These are phyloP conservation scores for Bombyx huttoni DNA, from an alignment of 2,888 invertebrate genomes.

Conservation along the genomic window DNA sequence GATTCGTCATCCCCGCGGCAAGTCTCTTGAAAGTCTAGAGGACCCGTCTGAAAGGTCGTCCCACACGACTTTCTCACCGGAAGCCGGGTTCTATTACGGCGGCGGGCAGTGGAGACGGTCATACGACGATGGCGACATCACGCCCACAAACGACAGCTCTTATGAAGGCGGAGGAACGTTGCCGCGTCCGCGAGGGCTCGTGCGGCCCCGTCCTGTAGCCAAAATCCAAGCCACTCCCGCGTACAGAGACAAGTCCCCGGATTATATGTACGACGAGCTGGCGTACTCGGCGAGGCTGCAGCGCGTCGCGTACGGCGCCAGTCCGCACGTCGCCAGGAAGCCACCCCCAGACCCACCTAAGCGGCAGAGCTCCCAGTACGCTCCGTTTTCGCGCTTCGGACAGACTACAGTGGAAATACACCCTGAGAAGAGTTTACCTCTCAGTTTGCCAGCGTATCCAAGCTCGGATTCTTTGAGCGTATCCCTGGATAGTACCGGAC, in stretches of 20 bases:
- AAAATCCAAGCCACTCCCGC: constrained; percentile 77
- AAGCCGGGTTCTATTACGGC: constrained; percentile 73
- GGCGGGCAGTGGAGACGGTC: constrained; percentile 80
- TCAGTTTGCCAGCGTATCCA: constrained; percentile 76
- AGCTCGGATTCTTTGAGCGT: constrained; percentile 76
- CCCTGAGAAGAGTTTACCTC: constrained; percentile 70
- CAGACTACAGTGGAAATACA: constrained; percentile 76
- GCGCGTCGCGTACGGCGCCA: constrained; percentile 74
- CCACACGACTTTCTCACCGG: constrained; percentile 74
- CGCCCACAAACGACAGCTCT: constrained; percentile 81
- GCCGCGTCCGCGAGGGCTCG: constrained; percentile 86
- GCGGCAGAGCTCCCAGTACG: constrained; percentile 74
- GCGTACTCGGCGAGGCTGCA: constrained; percentile 61
- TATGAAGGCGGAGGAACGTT: constrained; percentile 87
- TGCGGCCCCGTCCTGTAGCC: constrained; percentile 85
- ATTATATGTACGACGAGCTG: constrained; percentile 63
- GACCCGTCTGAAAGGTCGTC: constrained; percentile 79
- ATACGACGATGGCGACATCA: constrained; percentile 92
- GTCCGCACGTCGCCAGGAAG: constrained; percentile 82
- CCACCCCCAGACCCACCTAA: constrained; percentile 87
- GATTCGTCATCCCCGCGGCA: constrained; percentile 87
- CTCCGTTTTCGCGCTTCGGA: constrained; percentile 60
- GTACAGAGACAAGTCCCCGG: constrained; percentile 53
- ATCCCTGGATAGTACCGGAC: constrained; percentile 75
- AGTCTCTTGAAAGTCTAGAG: constrained; percentile 88